phyloP scores from a whole-genome alignment of 2,113 vertebrate genomes.

The Brachionichthys hirsutus region DNA sequence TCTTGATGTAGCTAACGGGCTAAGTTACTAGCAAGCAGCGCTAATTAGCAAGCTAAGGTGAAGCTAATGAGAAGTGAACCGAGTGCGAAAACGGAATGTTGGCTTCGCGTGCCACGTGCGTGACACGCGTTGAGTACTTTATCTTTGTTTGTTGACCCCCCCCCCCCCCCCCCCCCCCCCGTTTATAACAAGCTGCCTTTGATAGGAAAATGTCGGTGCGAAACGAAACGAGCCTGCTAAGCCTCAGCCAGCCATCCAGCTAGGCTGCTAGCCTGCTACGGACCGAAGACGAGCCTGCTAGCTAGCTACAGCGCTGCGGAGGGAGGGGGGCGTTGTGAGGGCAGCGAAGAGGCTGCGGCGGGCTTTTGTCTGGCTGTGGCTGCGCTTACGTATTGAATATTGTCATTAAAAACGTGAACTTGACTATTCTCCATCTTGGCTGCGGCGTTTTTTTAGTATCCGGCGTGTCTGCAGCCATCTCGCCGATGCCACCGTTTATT shows the following conservation, averaged over 20 bases:
- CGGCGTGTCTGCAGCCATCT: slow-evolving; percentile 43
- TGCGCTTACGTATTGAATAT: slow-evolving; percentile 26
- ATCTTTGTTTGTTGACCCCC: not conserved
- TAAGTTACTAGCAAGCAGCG: slow-evolving; percentile 36
- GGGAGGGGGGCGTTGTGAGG: slow-evolving; percentile 58
- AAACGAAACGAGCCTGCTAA: slow-evolving; percentile 43
- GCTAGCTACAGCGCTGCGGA: slow-evolving; percentile 62
- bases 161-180: not conserved
- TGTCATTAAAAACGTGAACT: slow-evolving; percentile 19
- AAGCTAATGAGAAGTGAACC: slow-evolving; percentile 73
- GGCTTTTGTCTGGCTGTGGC: slow-evolving; percentile 74
- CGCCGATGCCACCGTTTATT: slow-evolving; percentile 27
- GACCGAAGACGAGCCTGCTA: slow-evolving; percentile 45
- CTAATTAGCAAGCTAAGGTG: slow-evolving; percentile 51
- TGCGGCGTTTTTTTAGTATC: no score
- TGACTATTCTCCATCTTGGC: not conserved
- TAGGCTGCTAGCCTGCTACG: slow-evolving; percentile 22
- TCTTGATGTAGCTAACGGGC: slow-evolving; percentile 65
- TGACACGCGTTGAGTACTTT: slow-evolving; percentile 39
- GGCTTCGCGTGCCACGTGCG: slow-evolving; percentile 65
- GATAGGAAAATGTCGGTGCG: slow-evolving; percentile 61
- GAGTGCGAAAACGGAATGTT: slow-evolving; percentile 64
- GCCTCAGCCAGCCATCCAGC: slow-evolving; percentile 33
- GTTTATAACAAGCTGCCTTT: not conserved
- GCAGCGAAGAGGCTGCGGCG: slow-evolving; percentile 68